Conservation (phyloP, 2,797 vertebrate genomes). For the Cyclopterus lumpus region DNA sequence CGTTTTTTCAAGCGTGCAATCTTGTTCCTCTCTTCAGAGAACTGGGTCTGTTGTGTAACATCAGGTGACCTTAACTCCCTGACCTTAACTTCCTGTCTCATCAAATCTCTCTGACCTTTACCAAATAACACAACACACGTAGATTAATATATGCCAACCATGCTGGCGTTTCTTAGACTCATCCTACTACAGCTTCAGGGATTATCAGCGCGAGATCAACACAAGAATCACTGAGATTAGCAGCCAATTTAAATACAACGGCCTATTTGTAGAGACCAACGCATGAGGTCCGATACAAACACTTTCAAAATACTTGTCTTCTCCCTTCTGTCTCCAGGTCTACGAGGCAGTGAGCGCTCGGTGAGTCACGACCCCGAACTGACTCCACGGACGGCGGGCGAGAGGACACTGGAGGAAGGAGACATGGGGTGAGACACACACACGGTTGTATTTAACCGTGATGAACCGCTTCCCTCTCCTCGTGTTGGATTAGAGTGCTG, state of each 20-base stretch:
- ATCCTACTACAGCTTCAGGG: conserved; percentile 23
- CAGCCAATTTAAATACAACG: conserved; percentile 1
- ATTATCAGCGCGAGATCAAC: conserved; percentile 27
- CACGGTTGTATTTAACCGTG: too few species aligned
- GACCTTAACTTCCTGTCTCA: conserved; percentile 20
- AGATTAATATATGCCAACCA: not conserved
- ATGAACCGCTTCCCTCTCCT: conserved; percentile 1
- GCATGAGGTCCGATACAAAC: not conserved
- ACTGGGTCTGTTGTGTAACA: not conserved
- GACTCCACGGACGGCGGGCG: not conserved
- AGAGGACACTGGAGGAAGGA: conserved; percentile 2
- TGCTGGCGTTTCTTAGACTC: not conserved
- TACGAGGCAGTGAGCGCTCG: conserved; percentile 8
- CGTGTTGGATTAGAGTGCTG: not conserved
- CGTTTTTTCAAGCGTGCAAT: not conserved
- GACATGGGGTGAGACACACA: conserved; percentile 59
- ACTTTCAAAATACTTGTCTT: not conserved
- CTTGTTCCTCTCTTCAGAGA: not conserved
- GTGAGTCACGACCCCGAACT: not conserved
- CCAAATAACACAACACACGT: not conserved
- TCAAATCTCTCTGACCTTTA: conserved; percentile 36
- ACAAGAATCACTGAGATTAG: conserved; percentile 31
- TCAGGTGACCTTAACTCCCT: not conserved
- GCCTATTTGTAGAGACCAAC: not conserved
- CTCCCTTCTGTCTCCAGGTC: conserved; percentile 20